Conservation (phyloP, 2,113 vertebrate genomes). For the Epinephelus fuscoguttatus region DNA sequence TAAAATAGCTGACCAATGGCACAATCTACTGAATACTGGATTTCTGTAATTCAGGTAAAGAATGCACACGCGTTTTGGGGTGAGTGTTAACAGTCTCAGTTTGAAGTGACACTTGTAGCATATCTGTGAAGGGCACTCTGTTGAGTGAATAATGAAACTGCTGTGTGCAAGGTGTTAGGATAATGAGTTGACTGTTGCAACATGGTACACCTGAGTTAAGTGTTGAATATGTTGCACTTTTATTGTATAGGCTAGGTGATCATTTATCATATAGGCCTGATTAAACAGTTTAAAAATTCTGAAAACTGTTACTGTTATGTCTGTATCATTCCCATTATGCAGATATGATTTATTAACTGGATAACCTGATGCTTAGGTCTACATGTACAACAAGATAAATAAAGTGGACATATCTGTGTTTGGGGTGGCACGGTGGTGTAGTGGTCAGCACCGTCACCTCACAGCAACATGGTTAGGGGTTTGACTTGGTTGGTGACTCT, state of each 20-base stretch:
- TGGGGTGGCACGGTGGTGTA: neutral
- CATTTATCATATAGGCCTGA: neutral
- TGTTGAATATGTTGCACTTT: slow-evolving; percentile 41
- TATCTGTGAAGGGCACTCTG: neutral
- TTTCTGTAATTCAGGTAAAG: neutral
- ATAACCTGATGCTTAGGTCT: neutral
- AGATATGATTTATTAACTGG: neutral
- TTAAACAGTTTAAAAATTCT: slow-evolving; percentile 1
- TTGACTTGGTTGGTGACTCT: too few species aligned
- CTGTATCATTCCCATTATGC: neutral
- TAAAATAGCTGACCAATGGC: slow-evolving; percentile 4
- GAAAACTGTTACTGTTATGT: slow-evolving; percentile 9
- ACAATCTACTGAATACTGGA: neutral
- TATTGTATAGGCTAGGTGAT: neutral
- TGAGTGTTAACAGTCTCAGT: neutral
- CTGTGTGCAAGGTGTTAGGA: neutral
- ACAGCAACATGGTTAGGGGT: too few species aligned
- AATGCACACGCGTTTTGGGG: neutral
- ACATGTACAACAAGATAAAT: neutral
- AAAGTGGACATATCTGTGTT: neutral
- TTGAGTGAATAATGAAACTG: neutral
- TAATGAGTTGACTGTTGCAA: neutral
- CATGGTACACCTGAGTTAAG: neutral
- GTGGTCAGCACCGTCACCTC: too few species aligned
- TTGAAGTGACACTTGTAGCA: slow-evolving; percentile 47